Evolutionary conservation across 2,113 vertebrate species (phyloP), one percentile per base, ranked within the genome.

Genomic region (Limnothrissa miodon): DNA sequence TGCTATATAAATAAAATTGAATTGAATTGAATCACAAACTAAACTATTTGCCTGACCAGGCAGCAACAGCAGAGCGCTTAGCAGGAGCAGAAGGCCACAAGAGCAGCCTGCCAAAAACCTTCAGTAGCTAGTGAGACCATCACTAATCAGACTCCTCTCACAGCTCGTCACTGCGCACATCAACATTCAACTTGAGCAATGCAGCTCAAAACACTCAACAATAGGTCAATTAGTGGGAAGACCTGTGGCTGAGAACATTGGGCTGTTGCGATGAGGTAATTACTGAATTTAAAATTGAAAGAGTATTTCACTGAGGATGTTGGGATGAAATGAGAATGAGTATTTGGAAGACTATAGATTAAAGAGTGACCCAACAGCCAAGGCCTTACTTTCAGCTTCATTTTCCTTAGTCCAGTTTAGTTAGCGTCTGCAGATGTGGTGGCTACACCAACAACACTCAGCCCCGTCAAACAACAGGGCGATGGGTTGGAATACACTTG

Each of bases 31-130:
- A n/a, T n/a, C n/a, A n/a, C n/a, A n/a, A n/a, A n/a, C n/a, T n/a
- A n/a, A 74, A 74, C 66, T 36, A 36, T 74, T 74, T 74, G 29
- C 66, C 66, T 74, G 66, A 74, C 33, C 66, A 74, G 29, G 66
- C 66, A 36, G 10, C 66, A 39, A 15, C 66, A 74, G 33, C 66
- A 74, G 33, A 17, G 25, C 59, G 10, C 10, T 62, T 62, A n/a
- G 66, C 66, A 74, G 66, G 66, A 23, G 51, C 19, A 23, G 5
- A 4, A 36, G 66, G 66, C 13, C 66, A 74, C 13, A 29, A 36
- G 1, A 74, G 11, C 25, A 36, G 9, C 10, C 66, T 74, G 33
- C 66, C 66, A 74, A 74, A 62, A n/a, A 13, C 2, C 10, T 33
- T n/a, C n/a, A n/a, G n/a, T n/a, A 74, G 59, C n/a, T 33, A 13